Evolutionary conservation across 2,888 invertebrate genomes (phyloP).

Genomic region (Brachycybe producta): DNA sequence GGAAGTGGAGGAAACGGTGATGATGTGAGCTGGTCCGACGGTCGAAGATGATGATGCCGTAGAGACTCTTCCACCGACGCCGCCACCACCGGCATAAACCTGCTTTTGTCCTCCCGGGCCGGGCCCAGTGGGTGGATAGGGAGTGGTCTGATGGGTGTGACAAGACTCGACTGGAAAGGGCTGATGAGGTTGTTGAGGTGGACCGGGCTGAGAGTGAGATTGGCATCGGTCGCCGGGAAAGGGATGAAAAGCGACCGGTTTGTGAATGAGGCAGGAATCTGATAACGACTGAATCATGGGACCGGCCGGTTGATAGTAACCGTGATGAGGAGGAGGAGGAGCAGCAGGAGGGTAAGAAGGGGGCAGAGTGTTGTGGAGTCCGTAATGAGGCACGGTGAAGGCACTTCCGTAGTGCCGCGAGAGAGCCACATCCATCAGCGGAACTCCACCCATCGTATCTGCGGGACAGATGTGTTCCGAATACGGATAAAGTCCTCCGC

Average conservation of each 20-base stretch:
- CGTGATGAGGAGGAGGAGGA: constrained; percentile 11
- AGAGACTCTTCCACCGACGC: too few relatives aligned
- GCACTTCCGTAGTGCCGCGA: constrained; percentile 20
- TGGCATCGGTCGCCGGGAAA: constrained; percentile 12
- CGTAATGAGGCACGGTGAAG: constrained; percentile 20
- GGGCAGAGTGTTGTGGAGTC: constrained; percentile 11
- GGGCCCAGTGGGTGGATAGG: constrained; percentile 15
- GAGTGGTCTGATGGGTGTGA: constrained; percentile 17
- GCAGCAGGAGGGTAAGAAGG: constrained; percentile 8
- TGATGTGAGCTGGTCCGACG: constrained; percentile 5
- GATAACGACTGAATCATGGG: constrained; percentile 49
- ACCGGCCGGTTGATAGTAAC: constrained; percentile 70
- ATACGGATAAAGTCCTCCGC: constrained; percentile 14
- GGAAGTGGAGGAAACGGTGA: not conserved
- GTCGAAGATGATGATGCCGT: too few relatives aligned
- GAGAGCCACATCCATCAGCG: constrained; percentile 19
- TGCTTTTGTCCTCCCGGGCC: too few relatives aligned
- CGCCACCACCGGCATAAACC: too few relatives aligned
- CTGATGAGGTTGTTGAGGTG: constrained; percentile 9
- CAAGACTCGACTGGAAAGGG: constrained; percentile 18
- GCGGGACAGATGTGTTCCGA: not conserved
- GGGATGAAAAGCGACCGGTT: constrained; percentile 27
- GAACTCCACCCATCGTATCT: constrained; percentile 11
- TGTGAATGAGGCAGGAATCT: constrained; percentile 26
- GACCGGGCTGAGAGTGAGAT: not conserved